Conservation (phyloP, 1,140 invertebrate genomes). For the Oscheius sp. region DNA sequence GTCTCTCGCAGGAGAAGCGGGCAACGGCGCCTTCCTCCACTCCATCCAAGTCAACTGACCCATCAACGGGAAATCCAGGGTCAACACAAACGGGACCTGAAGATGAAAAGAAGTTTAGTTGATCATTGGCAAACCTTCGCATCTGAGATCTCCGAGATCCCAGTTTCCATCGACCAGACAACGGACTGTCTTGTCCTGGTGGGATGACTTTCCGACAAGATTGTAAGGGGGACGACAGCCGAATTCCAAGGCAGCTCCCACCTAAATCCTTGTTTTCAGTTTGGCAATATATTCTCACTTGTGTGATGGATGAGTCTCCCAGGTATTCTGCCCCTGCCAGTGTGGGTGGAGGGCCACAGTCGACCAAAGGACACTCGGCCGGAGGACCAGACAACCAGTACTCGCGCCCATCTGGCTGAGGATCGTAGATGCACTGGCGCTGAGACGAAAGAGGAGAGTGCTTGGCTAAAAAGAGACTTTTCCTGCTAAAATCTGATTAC, state of each 20-base stretch:
- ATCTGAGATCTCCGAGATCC: slow-evolving; percentile 92
- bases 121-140: slow-evolving; percentile 68
- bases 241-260: slow-evolving; percentile 76
- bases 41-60: slow-evolving; percentile 79
- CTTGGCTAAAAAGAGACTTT: slow-evolving; percentile 11
- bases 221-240: slow-evolving; percentile 93
- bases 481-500: too few relatives aligned
- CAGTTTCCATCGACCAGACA: slow-evolving; percentile 87
- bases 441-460: slow-evolving; percentile 72
- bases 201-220: slow-evolving; percentile 82
- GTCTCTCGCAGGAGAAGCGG: slow-evolving; percentile 80
- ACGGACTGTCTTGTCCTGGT: slow-evolving; percentile 84
- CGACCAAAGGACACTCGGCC: slow-evolving; percentile 66
- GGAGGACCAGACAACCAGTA: slow-evolving; percentile 85
- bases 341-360: slow-evolving; percentile 57
- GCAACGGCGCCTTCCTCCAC: slow-evolving; percentile 89
- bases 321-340: slow-evolving; percentile 43
- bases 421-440: slow-evolving; percentile 91
- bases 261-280: slow-evolving; percentile 57
- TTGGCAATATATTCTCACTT: background rate
- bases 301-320: background rate
- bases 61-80: slow-evolving; percentile 86
- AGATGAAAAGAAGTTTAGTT: background rate
- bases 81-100: slow-evolving; percentile 86
- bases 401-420: slow-evolving; percentile 79